These are phyloP conservation scores for Aplodontia rufa DNA, from an alignment of 2,113 vertebrate species.

Conservation along the genomic window DNA sequence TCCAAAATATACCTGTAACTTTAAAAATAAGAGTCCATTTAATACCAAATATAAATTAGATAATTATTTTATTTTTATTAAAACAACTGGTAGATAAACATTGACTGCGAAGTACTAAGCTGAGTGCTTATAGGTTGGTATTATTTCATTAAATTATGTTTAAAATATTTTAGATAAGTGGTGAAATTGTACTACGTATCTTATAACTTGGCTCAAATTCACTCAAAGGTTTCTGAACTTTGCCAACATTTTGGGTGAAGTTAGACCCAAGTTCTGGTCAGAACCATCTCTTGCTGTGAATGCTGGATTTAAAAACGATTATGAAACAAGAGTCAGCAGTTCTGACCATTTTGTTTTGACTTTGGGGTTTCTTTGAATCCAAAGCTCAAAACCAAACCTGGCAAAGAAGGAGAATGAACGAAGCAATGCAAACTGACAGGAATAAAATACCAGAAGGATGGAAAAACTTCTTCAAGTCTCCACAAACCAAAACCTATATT, in stretches of 20 bases:
- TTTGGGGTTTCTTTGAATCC: slow-evolving; percentile 80
- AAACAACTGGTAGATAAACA: neutral
- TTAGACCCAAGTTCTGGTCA: slow-evolving; percentile 54
- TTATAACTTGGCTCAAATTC: slow-evolving; percentile 47
- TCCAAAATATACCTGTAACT: slow-evolving; percentile 25
- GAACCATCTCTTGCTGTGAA: slow-evolving; percentile 67
- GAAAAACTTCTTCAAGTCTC: slow-evolving; percentile 58
- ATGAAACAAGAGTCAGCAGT: slow-evolving; percentile 77
- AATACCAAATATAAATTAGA: slow-evolving; percentile 50
- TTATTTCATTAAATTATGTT: slow-evolving; percentile 34
- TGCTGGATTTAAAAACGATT: slow-evolving; percentile 46
- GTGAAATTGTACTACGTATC: neutral
- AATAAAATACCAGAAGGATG: slow-evolving; percentile 57
- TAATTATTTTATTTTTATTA: neutral
- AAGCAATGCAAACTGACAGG: slow-evolving; percentile 57
- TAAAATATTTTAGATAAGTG: slow-evolving; percentile 41
- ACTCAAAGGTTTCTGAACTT: slow-evolving; percentile 52
- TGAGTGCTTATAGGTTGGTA: neutral
- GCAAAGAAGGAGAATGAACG: slow-evolving; percentile 50
- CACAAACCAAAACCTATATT: slow-evolving; percentile 56
- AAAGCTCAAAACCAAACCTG: slow-evolving; percentile 77
- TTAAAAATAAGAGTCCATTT: neutral
- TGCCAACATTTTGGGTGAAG: slow-evolving; percentile 61
- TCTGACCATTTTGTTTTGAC: slow-evolving; percentile 80
- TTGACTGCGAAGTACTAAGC: slow-evolving; percentile 20